Conservation (phyloP, 1,140 invertebrate species). For the Pseudomyrmex dendroicus region DNA sequence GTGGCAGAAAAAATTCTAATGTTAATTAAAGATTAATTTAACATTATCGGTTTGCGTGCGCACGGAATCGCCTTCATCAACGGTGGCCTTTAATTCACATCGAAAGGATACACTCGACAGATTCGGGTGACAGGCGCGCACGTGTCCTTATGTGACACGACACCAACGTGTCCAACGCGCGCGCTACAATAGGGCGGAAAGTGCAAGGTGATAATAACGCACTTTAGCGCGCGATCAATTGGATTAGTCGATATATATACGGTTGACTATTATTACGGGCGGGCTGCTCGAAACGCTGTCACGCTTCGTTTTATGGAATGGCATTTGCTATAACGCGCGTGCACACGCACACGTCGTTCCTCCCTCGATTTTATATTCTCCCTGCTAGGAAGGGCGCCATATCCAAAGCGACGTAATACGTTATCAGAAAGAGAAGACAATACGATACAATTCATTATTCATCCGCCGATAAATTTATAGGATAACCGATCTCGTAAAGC, state of each 20-base stretch:
- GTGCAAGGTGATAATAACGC: constrained; percentile 74
- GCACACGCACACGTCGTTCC: background rate
- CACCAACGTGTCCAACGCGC: constrained; percentile 15
- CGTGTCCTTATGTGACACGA: constrained; percentile 23
- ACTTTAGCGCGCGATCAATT: constrained; percentile 71
- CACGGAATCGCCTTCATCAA: background rate
- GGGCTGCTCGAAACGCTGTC: constrained; percentile 67
- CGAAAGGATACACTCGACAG: background rate
- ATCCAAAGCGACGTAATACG: constrained; percentile 58
- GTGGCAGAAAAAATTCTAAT: background rate
- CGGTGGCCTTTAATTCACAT: background rate
- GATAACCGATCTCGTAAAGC: constrained; percentile 20
- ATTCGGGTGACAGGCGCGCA: background rate
- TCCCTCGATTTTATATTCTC: constrained; percentile 66
- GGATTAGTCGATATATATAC: constrained; percentile 66
- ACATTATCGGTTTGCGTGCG: background rate
- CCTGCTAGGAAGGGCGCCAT: constrained; percentile 26
- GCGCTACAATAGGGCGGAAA: constrained; percentile 62
- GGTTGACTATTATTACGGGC: constrained; percentile 68
- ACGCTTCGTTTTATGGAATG: constrained; percentile 70
- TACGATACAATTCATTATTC: constrained; percentile 57
- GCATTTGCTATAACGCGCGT: constrained; percentile 59
- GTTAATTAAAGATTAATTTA: background rate
- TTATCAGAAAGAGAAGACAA: constrained; percentile 46
- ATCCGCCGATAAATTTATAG: constrained; percentile 49